Evolutionary conservation across 1,140 invertebrate species (phyloP).

Genomic region (Caerostris extrusa): DNA sequence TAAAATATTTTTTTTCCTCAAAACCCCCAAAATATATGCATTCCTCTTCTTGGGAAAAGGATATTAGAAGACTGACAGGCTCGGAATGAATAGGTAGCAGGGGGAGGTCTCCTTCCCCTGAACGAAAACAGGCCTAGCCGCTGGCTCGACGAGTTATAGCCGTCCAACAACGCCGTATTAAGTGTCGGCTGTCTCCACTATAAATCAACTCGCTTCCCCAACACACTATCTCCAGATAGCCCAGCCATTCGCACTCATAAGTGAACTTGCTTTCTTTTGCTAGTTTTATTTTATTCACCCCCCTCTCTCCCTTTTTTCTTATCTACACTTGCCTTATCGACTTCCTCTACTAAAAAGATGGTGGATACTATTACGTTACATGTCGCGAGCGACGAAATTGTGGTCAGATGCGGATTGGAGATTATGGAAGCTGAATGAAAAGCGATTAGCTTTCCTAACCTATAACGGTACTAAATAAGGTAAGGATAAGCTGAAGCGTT

Average conservation of each 20-base stretch:
- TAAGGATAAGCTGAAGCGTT: not conserved
- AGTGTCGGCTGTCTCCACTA: slow-evolving; percentile 71
- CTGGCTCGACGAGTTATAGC: slow-evolving; percentile 71
- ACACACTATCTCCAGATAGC: not conserved
- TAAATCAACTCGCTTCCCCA: slow-evolving; percentile 61
- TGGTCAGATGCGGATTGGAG: slow-evolving; percentile 61
- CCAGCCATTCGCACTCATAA: slow-evolving; percentile 40
- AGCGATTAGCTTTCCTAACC: slow-evolving; percentile 46
- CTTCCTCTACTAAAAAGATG: slow-evolving; percentile 59
- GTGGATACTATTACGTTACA: slow-evolving; percentile 73
- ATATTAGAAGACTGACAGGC: slow-evolving; percentile 65
- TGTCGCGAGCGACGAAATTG: slow-evolving; percentile 60
- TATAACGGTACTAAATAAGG: not conserved
- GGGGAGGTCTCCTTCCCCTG: slow-evolving; percentile 65
- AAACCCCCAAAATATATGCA: not conserved
- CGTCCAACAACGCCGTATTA: slow-evolving; percentile 70
- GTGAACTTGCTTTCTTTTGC: not conserved
- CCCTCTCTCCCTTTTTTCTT: slow-evolving; percentile 47
- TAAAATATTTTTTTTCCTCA: not conserved
- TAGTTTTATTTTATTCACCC: slow-evolving; percentile 1
- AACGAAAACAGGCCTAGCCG: slow-evolving; percentile 68
- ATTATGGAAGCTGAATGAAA: slow-evolving; percentile 14
- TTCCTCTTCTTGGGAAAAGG: slow-evolving; percentile 29
- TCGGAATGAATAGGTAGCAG: slow-evolving; percentile 72
- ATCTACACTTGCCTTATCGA: slow-evolving; percentile 67